phyloP scores from a whole-genome alignment of 2,888 invertebrate species.

The Lasius fuliginosus region DNA sequence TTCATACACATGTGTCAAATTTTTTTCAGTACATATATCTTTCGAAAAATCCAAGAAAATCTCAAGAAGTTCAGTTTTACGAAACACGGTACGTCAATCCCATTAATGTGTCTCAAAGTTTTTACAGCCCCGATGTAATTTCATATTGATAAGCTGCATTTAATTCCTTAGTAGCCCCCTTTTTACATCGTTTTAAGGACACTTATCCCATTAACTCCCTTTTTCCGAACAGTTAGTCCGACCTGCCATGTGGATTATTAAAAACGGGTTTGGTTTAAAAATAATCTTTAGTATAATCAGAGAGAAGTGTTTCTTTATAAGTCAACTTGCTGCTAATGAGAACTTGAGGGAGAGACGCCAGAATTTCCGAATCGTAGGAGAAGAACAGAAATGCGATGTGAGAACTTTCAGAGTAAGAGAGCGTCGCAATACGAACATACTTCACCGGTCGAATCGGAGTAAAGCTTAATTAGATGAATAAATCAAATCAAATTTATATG shows the following conservation, averaged over 20 bases:
- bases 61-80: background rate
- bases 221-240: background rate
- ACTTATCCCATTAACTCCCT: conserved; percentile 42
- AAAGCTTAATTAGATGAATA: conserved; percentile 61
- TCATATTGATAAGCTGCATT: conserved; percentile 36
- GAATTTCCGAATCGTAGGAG: conserved; percentile 55
- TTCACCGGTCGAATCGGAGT: background rate
- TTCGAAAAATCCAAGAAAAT: background rate
- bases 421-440: conserved; percentile 1
- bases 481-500: conserved; percentile 48
- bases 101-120: background rate
- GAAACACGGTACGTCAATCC: background rate
- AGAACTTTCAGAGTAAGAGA: conserved; percentile 39
- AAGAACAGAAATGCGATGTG: conserved; percentile 34
- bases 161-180: conserved; percentile 20
- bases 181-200: conserved; percentile 34
- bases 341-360: conserved; percentile 52
- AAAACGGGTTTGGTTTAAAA: conserved; percentile 32
- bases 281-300: conserved; percentile 33
- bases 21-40: background rate
- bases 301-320: conserved; percentile 48
- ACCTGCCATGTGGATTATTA: background rate
- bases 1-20: background rate
- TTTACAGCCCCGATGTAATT: conserved; percentile 7
- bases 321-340: conserved; percentile 59